Evolutionary conservation across 2,113 vertebrate species (phyloP).

Genomic region (Fulmarus glacialis): DNA sequence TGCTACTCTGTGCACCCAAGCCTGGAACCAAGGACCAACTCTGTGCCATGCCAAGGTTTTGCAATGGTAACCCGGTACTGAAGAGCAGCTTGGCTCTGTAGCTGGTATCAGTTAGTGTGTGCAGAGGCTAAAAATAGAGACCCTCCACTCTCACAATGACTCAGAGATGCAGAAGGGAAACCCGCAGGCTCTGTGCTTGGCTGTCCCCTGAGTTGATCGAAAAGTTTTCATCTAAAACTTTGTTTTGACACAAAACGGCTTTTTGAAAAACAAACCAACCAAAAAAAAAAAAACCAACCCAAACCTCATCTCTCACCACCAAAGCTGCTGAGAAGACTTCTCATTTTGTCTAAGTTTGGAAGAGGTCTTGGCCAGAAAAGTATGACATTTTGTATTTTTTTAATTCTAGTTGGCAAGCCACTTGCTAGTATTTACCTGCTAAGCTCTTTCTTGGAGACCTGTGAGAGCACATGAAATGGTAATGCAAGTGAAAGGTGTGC

Average conservation of each 20-base stretch:
- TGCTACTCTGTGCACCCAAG: not conserved
- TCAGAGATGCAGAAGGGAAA: conserved; percentile 67
- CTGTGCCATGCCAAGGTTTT: fast-evolving
- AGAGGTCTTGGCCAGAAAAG: not conserved
- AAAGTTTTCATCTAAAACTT: conserved; percentile 10
- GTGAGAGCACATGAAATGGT: not conserved
- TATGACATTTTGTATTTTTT: not conserved
- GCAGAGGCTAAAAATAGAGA: conserved; percentile 66
- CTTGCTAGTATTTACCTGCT: not conserved
- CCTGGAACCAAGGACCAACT: not conserved
- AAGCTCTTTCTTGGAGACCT: not conserved
- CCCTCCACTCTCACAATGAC: conserved; percentile 58
- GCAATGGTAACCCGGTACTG: not conserved
- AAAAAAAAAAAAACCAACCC: not conserved
- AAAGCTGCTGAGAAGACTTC: not conserved
- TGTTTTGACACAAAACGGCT: conserved; percentile 28
- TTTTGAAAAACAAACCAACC: not conserved
- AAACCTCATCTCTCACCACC: not conserved
- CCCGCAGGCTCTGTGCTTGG: conserved; percentile 24
- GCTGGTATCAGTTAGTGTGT: conserved; percentile 36
- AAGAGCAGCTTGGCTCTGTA: not conserved
- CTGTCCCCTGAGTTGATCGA: not conserved
- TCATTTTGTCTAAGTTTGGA: not conserved
- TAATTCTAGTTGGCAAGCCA: not conserved
- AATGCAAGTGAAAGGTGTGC: not conserved